Base-by-base conservation (phyloP, 2,113 vertebrate species). In the Pyxicephalus adspersus region DNA sequence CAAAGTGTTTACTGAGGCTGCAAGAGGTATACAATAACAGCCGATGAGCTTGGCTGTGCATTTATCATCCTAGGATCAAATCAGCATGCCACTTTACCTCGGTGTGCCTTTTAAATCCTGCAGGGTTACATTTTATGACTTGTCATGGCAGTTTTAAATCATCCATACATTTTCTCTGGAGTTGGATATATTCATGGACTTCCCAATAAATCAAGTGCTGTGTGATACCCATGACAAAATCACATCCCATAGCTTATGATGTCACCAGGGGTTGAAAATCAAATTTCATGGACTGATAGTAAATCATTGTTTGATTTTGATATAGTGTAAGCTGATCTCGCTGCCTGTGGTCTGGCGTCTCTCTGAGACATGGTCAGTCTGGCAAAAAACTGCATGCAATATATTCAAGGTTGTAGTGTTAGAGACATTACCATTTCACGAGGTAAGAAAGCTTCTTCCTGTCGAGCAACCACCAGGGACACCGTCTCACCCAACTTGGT, bases 401-500 rank as follows among this genome's bases (percentile, higher is more conserved):
- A 5, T 19, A 57, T 38, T 52, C 28, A 64, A 54, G 25, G 31
- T n/a, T 71, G 28, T 22, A 6, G 55, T 13, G 23, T n/a, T 38
- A 58, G 68, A 73, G 84, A 83, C 79, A 90, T 96, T 96, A 99
- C 97, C 98, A 98, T 94, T 86, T 98, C 96, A 87, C 97, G 89
- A 63, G 97, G 96, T 55, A 98, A 89, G 87, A 98, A 98, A 84
- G 90, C 89, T 73, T 97, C 96, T 26, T 99, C 96, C 70, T 95
- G 97, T 25, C 98, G 94, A 64, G 94, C 93, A 19, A 99, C 91
- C 64, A 96, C 76, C 18, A 99, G 90, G 7, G 88, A 92, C 13
- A 96, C 97, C 0, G 90, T 92, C 77, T 98, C 96, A 8, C 98
- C 98, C 84, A 97, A 96, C 31, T 94, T 96, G 2, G 97, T 99